Evolutionary conservation across 2,888 invertebrate species (phyloP).

Genomic region (Taphrorychus bicolor): DNA sequence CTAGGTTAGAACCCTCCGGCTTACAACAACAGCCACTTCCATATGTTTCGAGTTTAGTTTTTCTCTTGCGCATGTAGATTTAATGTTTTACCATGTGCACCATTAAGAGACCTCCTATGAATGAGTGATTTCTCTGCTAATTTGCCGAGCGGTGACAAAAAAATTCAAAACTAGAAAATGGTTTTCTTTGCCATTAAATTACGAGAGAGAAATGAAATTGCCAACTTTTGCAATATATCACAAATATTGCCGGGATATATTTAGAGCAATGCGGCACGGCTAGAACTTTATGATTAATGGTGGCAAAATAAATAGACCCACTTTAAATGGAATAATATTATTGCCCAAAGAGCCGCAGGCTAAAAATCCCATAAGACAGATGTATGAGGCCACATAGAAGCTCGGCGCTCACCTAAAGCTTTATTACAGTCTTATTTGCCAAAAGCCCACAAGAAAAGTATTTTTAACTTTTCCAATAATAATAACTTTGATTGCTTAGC

Average conservation of each 20-base stretch:
- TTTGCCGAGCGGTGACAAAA: background rate
- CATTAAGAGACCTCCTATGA: too few relatives aligned
- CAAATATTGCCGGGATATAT: conserved; percentile 8
- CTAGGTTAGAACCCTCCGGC: background rate
- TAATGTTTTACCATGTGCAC: background rate
- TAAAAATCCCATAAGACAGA: background rate
- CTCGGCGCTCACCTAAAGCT: background rate
- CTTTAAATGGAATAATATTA: conserved; percentile 1
- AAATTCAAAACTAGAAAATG: background rate
- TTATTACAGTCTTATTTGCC: background rate
- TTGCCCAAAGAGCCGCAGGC: background rate
- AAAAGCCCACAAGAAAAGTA: background rate
- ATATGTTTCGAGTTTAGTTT: background rate
- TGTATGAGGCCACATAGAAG: background rate
- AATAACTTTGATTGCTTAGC: background rate
- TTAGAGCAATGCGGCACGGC: conserved; percentile 11
- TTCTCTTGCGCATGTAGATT: background rate
- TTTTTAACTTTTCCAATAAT: conserved; percentile 8
- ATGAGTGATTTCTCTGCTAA: background rate
- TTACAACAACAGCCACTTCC: background rate
- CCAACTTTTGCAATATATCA: conserved; percentile 11
- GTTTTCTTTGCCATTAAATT: conserved; percentile 4
- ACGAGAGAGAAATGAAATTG: background rate
- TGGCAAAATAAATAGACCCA: conserved; percentile 7
- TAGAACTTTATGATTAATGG: conserved; percentile 11